Conservation (phyloP, 1,140 invertebrate genomes). For the Diabrotica undecimpunctata region DNA sequence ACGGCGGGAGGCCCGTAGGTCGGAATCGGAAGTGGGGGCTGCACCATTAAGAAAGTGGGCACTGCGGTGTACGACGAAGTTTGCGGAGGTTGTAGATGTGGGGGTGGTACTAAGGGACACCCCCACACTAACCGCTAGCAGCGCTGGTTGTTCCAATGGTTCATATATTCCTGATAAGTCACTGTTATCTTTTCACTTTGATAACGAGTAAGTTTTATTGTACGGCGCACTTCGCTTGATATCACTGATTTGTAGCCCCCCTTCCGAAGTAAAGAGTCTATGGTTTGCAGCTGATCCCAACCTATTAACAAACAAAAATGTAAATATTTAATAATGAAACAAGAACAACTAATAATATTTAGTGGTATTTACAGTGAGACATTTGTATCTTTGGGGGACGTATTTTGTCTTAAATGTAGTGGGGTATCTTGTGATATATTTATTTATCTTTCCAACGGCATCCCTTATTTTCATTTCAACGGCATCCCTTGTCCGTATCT, state of each 20-base stretch:
- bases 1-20: conserved; percentile 33
- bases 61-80: conserved; percentile 28
- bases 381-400: not conserved
- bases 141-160: conserved; percentile 55
- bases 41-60: conserved; percentile 41
- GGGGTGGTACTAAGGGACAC: conserved; percentile 35
- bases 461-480: too few species aligned
- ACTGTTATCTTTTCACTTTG: conserved; percentile 84
- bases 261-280: conserved; percentile 95
- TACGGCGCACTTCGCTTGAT: conserved; percentile 79
- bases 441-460: too few species aligned
- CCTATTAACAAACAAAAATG: conserved; percentile 55
- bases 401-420: not conserved
- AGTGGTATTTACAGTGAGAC: not conserved
- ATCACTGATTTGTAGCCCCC: conserved; percentile 93
- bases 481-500: too few species aligned
- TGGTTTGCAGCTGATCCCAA: conserved; percentile 96
- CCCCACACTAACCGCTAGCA: conserved; percentile 58
- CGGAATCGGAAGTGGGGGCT: conserved; percentile 36
- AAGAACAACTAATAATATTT: not conserved
- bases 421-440: too few species aligned
- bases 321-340: not conserved
- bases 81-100: conserved; percentile 24
- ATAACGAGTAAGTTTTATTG: conserved; percentile 91
- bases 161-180: conserved; percentile 78